Evolutionary conservation across 2,113 vertebrate genomes (phyloP).

Genomic region (Osmerus eperlanus): DNA sequence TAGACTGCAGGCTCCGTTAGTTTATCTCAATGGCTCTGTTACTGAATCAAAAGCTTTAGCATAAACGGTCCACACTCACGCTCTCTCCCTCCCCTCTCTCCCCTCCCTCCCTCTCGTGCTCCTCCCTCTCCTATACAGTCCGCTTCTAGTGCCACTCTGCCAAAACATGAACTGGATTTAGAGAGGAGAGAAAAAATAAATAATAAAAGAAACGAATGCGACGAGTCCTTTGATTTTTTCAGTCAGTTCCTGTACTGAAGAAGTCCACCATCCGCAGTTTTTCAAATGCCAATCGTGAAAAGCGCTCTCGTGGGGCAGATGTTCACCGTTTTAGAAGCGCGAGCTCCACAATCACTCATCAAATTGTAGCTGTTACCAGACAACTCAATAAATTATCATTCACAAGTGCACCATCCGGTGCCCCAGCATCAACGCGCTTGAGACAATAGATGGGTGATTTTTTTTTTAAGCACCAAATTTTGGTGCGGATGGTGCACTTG

Average conservation of each 20-base stretch:
- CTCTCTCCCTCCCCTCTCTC: background rate
- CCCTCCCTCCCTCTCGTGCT: background rate
- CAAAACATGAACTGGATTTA: background rate
- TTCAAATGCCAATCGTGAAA: too few species aligned
- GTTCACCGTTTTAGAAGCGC: too few species aligned
- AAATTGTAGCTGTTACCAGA: background rate
- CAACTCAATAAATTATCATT: slow-evolving; percentile 18
- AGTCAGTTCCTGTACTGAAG: too few species aligned
- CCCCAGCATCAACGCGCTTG: background rate
- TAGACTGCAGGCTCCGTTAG: slow-evolving; percentile 8
- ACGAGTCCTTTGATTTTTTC: background rate
- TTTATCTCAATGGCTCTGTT: slow-evolving; percentile 30
- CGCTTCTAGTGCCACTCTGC: background rate
- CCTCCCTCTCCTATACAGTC: background rate
- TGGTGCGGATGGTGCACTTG: too few species aligned
- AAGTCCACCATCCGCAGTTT: too few species aligned
- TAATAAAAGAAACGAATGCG: background rate
- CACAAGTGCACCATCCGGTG: slow-evolving; percentile 11
- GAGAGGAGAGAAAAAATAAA: too few species aligned
- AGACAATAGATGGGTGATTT: background rate
- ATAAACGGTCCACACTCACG: background rate
- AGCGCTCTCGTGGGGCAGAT: too few species aligned
- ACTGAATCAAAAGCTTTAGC: slow-evolving; percentile 35
- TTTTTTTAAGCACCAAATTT: too few species aligned
- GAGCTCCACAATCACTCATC: too few species aligned